Percentiles rank a stretch among this genome's conserved stretches.
phyloP scores from a whole-genome alignment of 1,140 invertebrate genomes.

The Aphelinus certus region DNA sequence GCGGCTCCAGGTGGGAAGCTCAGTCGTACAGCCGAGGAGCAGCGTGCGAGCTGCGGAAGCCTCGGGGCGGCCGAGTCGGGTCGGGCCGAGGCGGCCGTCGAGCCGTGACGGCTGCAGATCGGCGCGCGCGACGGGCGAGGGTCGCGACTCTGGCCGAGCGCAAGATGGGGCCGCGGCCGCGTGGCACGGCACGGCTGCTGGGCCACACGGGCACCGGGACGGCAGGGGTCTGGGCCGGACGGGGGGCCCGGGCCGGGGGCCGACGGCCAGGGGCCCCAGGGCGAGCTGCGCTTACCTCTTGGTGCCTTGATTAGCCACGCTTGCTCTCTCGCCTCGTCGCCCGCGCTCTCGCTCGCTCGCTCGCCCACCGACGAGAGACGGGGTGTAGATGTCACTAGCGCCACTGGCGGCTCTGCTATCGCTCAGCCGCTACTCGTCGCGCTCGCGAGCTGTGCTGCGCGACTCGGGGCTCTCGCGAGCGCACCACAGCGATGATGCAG shows the following conservation, averaged over 20 bases:
- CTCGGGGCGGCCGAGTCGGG: too few relatives aligned
- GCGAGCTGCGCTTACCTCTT: conserved; percentile 66
- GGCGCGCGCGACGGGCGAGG: background rate
- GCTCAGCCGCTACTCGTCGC: too few relatives aligned
- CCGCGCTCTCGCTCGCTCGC: conserved; percentile 4
- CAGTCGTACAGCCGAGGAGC: too few relatives aligned
- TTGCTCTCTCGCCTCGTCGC: conserved; percentile 50
- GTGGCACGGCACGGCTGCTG: background rate
- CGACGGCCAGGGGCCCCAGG: background rate
- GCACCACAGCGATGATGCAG: background rate
- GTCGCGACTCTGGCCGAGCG: too few relatives aligned
- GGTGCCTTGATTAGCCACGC: conserved; percentile 75
- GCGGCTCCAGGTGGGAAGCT: background rate
- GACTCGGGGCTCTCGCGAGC: background rate
- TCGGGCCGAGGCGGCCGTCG: too few relatives aligned
- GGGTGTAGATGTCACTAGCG: conserved; percentile 47
- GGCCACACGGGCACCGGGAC: background rate
- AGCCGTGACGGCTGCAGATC: background rate
- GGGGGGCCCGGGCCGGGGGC: background rate
- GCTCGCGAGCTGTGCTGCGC: background rate
- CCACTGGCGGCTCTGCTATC: conserved; percentile 27
- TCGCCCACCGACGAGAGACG: conserved; percentile 25
- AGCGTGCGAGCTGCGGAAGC: background rate
- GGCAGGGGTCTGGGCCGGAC: background rate
- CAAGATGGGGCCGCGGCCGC: background rate